phyloP scores from a whole-genome alignment of 1,140 invertebrate genomes.

The Rhopalosiphum maidis region DNA sequence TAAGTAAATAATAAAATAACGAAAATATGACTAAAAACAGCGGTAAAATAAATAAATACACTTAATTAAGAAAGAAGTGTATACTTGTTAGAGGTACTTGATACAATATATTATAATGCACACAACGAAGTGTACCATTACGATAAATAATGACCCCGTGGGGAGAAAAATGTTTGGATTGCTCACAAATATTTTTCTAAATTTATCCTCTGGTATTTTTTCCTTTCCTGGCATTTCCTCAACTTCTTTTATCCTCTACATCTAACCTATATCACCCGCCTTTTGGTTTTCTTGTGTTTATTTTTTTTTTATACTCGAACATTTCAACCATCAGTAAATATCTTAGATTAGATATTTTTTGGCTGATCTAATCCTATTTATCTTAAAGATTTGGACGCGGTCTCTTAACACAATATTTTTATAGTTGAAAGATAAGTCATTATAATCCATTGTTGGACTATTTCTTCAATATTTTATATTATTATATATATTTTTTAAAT shows the following conservation, averaged over 20 bases:
- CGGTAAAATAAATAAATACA: background rate
- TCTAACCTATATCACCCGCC: background rate
- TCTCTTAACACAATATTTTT: background rate
- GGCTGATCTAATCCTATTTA: background rate
- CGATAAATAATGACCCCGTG: background rate
- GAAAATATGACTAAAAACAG: background rate
- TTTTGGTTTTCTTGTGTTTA: background rate
- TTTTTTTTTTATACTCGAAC: background rate
- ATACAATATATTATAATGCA: conserved; percentile 18
- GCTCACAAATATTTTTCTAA: background rate
- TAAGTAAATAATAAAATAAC: background rate
- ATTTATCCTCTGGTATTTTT: conserved; percentile 4
- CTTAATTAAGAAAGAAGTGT: background rate
- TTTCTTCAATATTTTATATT: background rate
- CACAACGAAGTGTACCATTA: background rate
- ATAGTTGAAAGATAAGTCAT: background rate
- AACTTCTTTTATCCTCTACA: background rate
- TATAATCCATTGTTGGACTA: background rate
- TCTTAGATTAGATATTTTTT: conserved; percentile 5
- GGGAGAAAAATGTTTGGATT: background rate
- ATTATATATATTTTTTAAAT: background rate
- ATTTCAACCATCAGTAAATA: background rate
- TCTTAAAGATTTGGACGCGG: background rate
- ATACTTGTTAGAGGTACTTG: background rate
- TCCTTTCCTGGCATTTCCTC: background rate